phyloP scores from a whole-genome alignment of 2,113 vertebrate species.

The Tor tambroides region DNA sequence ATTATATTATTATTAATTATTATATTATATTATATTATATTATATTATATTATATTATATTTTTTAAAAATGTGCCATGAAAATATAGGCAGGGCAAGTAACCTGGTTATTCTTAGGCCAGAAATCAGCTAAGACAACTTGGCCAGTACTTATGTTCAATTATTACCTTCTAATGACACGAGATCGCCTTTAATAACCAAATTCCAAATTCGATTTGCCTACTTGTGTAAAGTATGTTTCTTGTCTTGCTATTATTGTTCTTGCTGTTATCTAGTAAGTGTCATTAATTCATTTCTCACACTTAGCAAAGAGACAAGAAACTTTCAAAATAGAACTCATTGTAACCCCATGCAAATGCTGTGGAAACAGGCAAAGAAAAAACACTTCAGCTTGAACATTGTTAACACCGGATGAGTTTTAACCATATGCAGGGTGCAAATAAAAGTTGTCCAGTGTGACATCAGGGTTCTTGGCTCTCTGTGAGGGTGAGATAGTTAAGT shows the following conservation, averaged over 20 bases:
- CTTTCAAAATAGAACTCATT: background rate
- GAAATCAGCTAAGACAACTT: background rate
- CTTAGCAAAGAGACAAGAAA: background rate
- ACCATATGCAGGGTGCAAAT: background rate
- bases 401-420: background rate
- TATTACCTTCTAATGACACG: background rate
- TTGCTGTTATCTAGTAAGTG: background rate
- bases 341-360: background rate
- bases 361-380: background rate
- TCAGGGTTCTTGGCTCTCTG: background rate
- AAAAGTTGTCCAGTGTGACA: background rate
- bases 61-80: too few relatives aligned
- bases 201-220: background rate
- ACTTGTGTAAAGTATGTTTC: background rate
- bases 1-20: too few relatives aligned
- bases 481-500: background rate
- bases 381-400: background rate
- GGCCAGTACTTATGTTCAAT: background rate
- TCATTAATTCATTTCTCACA: background rate
- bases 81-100: too few relatives aligned
- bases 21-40: too few relatives aligned
- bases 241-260: background rate
- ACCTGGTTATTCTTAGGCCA: too few relatives aligned
- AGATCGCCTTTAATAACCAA: background rate
- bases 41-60: too few relatives aligned